Evolutionary conservation across 1,140 invertebrate species (phyloP), one percentile per base, ranked within the genome.

Genomic region (Plutomurus gul): DNA sequence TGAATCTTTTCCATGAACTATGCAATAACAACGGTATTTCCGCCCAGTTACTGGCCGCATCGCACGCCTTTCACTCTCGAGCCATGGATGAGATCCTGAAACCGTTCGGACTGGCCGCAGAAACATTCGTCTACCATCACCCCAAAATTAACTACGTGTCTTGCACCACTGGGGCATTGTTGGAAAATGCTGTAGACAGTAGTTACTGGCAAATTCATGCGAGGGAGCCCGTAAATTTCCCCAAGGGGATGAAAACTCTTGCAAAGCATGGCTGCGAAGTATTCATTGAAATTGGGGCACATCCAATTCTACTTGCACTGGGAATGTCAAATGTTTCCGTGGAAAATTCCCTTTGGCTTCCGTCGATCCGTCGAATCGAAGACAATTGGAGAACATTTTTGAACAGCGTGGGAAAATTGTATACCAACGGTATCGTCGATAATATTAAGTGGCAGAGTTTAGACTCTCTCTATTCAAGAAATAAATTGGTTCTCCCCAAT

Each of bases 61-160:
- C 70, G n/a, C 70, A 72, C 13, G 70, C 70, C 8, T 72, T 72
- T 27, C 70, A 72, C 20, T 72, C 70, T 27, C 36, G 70, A 43
- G 36, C 18, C 20, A 72, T 72, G 70, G 36, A 43, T 22, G 70
- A 5, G 4, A 72, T 72, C 3, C 6, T 40, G 18, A 22, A 22
- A 65, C 10, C n/a, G 10, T 65, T 65, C 8, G 11, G 27, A n/a
- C 1, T 1, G 4, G 36, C 36, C 16, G 56, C 56, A 0, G 36
- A 27, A 7, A 65, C 30, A 33, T n/a, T 65, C 18, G 7, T 16
- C 5, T 36, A n/a, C 16, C 4, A 65, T 1, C n/a, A 3, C 16
- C 56, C 56, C n/a, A 65, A 65, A 33, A 33, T 13, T 6, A 25
- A 33, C 8, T 65, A 65, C 16, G 18, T 65, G 30, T 65, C 56